A percentile compares a stretch with the other conserved stretches of the same genome.
phyloP scores from a whole-genome alignment of 2,888 invertebrate genomes.

The Patella depressa region DNA sequence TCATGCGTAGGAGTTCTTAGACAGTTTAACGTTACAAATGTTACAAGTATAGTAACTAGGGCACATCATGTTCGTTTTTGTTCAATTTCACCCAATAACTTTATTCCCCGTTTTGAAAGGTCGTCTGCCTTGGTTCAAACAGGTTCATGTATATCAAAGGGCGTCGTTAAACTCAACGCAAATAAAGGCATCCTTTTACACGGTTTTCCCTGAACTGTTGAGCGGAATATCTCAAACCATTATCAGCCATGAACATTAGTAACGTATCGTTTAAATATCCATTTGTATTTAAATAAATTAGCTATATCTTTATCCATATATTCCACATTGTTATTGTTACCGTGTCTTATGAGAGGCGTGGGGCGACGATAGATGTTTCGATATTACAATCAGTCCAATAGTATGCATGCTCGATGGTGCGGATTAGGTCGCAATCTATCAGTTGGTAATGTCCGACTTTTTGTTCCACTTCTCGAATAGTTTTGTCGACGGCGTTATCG shows the following conservation, averaged over 20 bases:
- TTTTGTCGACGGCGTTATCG: no score
- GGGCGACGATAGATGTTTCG: no score
- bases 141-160: slow-evolving; percentile 91
- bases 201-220: slow-evolving; percentile 90
- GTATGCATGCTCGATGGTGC: no score
- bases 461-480: no score
- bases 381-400: no score
- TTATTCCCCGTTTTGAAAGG: slow-evolving; percentile 53
- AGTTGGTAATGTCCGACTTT: no score
- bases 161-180: slow-evolving; percentile 84
- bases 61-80: slow-evolving; percentile 79
- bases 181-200: slow-evolving; percentile 92
- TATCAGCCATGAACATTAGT: slow-evolving; percentile 91
- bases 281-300: slow-evolving; percentile 74
- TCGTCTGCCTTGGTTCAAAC: slow-evolving; percentile 38
- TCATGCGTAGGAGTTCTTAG: no score
- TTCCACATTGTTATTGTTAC: slow-evolving; percentile 83
- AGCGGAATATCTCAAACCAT: slow-evolving; percentile 86
- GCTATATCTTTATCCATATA: slow-evolving; percentile 82
- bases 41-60: no score
- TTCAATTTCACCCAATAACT: slow-evolving; percentile 73
- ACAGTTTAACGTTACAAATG: no score
- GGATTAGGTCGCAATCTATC: no score
- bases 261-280: slow-evolving; percentile 84
- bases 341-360: slow-evolving; percentile 79